Conservation (phyloP, 1,140 invertebrate species). For the Portunus trituberculatus region DNA sequence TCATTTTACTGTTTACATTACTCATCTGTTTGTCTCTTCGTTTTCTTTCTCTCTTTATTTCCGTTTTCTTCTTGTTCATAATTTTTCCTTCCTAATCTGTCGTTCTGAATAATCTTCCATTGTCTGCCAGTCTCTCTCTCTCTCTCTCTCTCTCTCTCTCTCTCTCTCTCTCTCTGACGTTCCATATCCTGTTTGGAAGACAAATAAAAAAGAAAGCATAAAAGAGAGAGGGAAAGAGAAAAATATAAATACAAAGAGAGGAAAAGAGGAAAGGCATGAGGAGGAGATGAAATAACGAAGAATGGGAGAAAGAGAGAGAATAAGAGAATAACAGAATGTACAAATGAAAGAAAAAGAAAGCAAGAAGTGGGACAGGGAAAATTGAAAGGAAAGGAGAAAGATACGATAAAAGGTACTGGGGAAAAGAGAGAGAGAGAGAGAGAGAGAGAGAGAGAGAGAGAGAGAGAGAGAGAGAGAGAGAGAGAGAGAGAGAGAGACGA, state of each 20-base stretch:
- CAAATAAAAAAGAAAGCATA: neutral
- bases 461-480: conserved; percentile 47
- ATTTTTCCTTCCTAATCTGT: neutral
- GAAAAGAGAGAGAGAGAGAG: neutral
- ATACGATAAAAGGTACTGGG: neutral
- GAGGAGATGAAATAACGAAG: neutral
- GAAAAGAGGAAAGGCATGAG: neutral
- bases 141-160: conserved; percentile 55
- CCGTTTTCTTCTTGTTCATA: neutral
- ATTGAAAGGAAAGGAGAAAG: neutral
- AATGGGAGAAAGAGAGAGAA: neutral
- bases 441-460: conserved; percentile 8
- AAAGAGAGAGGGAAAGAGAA: neutral
- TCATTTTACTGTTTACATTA: neutral
- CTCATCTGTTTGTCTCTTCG: neutral
- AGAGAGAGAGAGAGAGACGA: neutral
- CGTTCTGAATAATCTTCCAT: neutral
- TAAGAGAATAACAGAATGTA: neutral
- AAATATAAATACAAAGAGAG: neutral
- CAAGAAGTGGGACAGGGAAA: neutral
- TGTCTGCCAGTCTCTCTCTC: conserved; percentile 26
- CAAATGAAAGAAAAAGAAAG: neutral
- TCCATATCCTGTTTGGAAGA: neutral
- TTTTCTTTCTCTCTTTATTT: neutral
- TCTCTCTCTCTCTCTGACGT: conserved; percentile 37